Percentiles rank a stretch among this genome's conserved stretches.
Evolutionary conservation across 2,113 vertebrate species (phyloP).

Genomic region (Hypomesus transpacificus): DNA sequence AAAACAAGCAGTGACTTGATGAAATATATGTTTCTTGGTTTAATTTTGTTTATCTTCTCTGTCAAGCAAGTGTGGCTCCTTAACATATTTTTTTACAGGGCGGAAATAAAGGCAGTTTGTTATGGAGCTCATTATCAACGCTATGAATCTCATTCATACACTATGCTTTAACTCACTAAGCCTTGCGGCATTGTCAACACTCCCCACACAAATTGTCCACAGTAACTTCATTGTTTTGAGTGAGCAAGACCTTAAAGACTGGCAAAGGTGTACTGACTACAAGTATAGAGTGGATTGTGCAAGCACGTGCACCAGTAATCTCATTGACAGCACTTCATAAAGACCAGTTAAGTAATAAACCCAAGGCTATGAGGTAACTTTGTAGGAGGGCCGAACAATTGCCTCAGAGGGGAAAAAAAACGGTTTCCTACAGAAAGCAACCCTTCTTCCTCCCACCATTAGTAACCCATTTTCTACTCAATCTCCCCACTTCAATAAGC

Average conservation of each 20-base stretch:
- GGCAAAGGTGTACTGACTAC: slow-evolving; percentile 26
- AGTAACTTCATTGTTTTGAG: slow-evolving; percentile 30
- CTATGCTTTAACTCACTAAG: not conserved
- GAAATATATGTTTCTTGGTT: too few species aligned
- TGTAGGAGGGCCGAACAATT: slow-evolving; percentile 35
- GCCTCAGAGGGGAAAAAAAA: slow-evolving; percentile 3
- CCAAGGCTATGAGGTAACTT: slow-evolving; percentile 15
- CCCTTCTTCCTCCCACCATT: not conserved
- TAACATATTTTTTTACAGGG: too few species aligned
- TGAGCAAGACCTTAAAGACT: slow-evolving; percentile 25
- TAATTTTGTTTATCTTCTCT: too few species aligned
- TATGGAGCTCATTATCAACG: too few species aligned
- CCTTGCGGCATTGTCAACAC: not conserved
- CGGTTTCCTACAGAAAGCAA: not conserved
- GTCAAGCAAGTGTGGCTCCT: too few species aligned
- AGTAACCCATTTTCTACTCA: not conserved
- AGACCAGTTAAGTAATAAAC: slow-evolving; percentile 17
- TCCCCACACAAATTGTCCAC: slow-evolving; percentile 21
- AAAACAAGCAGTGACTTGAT: too few species aligned
- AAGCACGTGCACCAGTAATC: slow-evolving; percentile 36
- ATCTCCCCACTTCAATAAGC: not conserved
- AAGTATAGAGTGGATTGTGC: slow-evolving; percentile 40
- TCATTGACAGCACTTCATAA: slow-evolving; percentile 35
- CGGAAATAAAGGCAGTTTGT: too few species aligned
- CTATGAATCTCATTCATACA: too few species aligned